Evolutionary conservation across 1,140 invertebrate species (phyloP).

Genomic region (Goniozus legneri): DNA sequence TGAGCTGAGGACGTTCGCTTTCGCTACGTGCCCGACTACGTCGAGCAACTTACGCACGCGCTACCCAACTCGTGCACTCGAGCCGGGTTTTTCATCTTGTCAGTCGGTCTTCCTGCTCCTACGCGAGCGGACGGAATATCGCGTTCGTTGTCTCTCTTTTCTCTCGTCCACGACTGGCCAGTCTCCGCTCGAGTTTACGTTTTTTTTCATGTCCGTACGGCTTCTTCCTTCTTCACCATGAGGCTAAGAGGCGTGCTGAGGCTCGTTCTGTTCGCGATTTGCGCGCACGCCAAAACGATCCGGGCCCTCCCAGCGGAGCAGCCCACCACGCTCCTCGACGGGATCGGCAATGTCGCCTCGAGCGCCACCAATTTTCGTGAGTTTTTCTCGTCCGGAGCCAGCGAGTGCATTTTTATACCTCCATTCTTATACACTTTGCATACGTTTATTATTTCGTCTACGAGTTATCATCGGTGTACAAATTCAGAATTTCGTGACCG

Average conservation of each 20-base stretch:
- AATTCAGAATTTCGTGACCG: too few relatives aligned
- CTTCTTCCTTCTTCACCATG: conserved; percentile 1
- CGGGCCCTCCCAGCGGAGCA: conserved; percentile 17
- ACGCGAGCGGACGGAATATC: conserved; percentile 17
- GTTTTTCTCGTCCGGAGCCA: too few relatives aligned
- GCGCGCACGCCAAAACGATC: conserved; percentile 18
- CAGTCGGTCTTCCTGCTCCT: conserved; percentile 36
- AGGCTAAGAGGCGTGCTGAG: conserved; percentile 13
- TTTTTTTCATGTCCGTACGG: background rate
- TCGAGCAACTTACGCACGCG: background rate
- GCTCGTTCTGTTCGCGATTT: conserved; percentile 16
- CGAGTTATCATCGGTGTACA: too few relatives aligned
- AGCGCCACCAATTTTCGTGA: conserved; percentile 42
- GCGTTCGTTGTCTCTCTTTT: background rate
- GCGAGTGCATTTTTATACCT: too few relatives aligned
- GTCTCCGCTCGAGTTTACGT: too few relatives aligned
- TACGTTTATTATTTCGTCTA: too few relatives aligned
- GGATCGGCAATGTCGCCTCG: conserved; percentile 40
- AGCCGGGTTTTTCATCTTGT: conserved; percentile 24
- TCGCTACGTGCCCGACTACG: conserved; percentile 10
- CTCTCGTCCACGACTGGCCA: too few relatives aligned
- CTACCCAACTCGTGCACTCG: background rate
- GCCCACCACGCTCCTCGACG: conserved; percentile 30
- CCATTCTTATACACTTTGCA: too few relatives aligned
- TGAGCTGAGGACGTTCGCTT: conserved; percentile 12